phyloP scores from a whole-genome alignment of 2,888 invertebrate species.

The Phalera bucephala region DNA sequence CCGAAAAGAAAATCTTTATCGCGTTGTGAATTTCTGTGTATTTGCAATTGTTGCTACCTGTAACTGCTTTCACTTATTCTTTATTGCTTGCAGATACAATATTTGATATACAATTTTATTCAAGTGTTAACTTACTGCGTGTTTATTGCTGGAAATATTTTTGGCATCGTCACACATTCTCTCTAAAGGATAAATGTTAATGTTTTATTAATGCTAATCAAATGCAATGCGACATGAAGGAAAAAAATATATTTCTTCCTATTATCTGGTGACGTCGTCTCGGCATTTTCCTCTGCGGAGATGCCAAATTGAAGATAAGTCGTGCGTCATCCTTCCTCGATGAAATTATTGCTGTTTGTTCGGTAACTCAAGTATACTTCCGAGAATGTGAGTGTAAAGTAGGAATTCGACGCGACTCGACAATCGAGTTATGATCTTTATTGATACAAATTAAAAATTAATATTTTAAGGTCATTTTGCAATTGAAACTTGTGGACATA shows the following conservation, averaged over 20 bases:
- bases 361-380: slow-evolving; percentile 16
- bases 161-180: background rate
- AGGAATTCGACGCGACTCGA: slow-evolving; percentile 4
- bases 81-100: slow-evolving; percentile 9
- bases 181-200: background rate
- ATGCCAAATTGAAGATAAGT: slow-evolving; percentile 28
- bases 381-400: slow-evolving; percentile 19
- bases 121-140: slow-evolving; percentile 1
- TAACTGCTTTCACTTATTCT: slow-evolving; percentile 14
- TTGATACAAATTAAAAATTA: slow-evolving; percentile 8
- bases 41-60: slow-evolving; percentile 41
- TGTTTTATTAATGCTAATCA: slow-evolving; percentile 8
- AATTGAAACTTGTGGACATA: too few relatives aligned
- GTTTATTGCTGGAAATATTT: background rate
- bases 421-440: slow-evolving; percentile 3
- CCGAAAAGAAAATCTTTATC: slow-evolving; percentile 38
- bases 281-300: slow-evolving; percentile 22
- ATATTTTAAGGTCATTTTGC: too few relatives aligned
- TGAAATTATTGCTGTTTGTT: slow-evolving; percentile 24
- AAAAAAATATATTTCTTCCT: slow-evolving; percentile 12
- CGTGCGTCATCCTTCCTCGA: slow-evolving; percentile 27
- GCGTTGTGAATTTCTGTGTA: slow-evolving; percentile 38
- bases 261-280: slow-evolving; percentile 12
- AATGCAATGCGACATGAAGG: slow-evolving; percentile 13
- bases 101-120: slow-evolving; percentile 8